phyloP scores from a whole-genome alignment of 37 sponge, comb jelly and placozoan species.

The Aphrocallistes beatrix region DNA sequence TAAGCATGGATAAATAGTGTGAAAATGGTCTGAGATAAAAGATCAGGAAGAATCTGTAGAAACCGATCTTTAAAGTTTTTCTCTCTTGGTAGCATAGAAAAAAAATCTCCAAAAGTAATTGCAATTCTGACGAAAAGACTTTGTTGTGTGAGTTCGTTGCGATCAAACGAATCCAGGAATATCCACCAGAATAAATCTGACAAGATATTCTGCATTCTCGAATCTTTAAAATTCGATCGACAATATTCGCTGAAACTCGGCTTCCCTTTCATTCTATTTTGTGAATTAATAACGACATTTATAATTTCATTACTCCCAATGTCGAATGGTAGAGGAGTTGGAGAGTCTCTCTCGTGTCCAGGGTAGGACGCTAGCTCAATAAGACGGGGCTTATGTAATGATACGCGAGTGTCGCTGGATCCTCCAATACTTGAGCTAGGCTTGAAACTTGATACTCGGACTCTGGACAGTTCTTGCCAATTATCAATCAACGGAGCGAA shows the following conservation, averaged over 20 bases:
- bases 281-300: slow-evolving; percentile 50
- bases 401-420: not conserved
- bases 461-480: not conserved
- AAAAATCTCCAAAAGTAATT: slow-evolving; percentile 40
- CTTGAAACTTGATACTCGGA: not conserved
- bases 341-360: slow-evolving; percentile 31
- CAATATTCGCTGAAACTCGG: slow-evolving; percentile 24
- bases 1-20: slow-evolving; percentile 51
- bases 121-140: slow-evolving; percentile 50
- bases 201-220: slow-evolving; percentile 19
- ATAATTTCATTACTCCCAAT: slow-evolving; percentile 34
- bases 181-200: slow-evolving; percentile 24
- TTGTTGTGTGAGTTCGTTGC: slow-evolving; percentile 31
- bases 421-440: not conserved
- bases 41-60: slow-evolving; percentile 47
- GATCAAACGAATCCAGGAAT: slow-evolving; percentile 36
- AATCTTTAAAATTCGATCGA: slow-evolving; percentile 1
- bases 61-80: slow-evolving; percentile 21
- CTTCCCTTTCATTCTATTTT: slow-evolving; percentile 35
- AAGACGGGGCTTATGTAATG: not conserved
- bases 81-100: not conserved
- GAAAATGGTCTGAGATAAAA: slow-evolving; percentile 62
- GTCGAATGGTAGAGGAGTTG: slow-evolving; percentile 66
- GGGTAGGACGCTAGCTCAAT: slow-evolving; percentile 62
- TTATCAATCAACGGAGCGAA: not conserved